phyloP scores from a whole-genome alignment of 92 coral and sea anemone genomes.

The Bergia puertoricense region DNA sequence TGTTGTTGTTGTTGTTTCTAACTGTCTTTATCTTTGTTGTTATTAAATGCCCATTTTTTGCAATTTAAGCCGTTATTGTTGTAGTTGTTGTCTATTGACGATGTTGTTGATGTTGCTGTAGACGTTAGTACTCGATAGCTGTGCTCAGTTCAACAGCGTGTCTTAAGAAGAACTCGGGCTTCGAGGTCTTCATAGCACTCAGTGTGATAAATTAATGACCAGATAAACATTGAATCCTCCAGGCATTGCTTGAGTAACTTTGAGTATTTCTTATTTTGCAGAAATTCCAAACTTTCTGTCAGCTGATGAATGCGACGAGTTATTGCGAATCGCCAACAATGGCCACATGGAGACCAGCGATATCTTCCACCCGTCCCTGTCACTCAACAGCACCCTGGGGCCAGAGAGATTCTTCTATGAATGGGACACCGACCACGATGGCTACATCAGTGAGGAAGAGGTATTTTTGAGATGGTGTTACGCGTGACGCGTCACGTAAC shows the following conservation, averaged over 20 bases:
- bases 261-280: conserved; percentile 2
- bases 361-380: conserved; percentile 56
- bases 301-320: conserved; percentile 53
- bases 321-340: conserved; percentile 54
- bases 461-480: conserved; percentile 16
- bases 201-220: no score
- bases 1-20: neutral
- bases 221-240: no score
- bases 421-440: conserved; percentile 78
- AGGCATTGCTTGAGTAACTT: no score
- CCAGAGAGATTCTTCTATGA: conserved; percentile 62
- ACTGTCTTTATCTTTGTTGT: no score
- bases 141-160: neutral
- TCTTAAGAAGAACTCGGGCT: no score
- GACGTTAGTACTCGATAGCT: neutral
- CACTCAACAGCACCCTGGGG: conserved; percentile 43
- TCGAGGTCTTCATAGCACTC: no score
- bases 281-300: conserved; percentile 74
- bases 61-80: neutral
- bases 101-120: neutral
- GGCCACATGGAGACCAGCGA: conserved; percentile 68
- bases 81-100: neutral
- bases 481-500: neutral
- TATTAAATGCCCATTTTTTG: no score
- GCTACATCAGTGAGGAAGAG: conserved; percentile 61